Conservation (phyloP, 2,797 vertebrate genomes). For the Fratercula arctica region DNA sequence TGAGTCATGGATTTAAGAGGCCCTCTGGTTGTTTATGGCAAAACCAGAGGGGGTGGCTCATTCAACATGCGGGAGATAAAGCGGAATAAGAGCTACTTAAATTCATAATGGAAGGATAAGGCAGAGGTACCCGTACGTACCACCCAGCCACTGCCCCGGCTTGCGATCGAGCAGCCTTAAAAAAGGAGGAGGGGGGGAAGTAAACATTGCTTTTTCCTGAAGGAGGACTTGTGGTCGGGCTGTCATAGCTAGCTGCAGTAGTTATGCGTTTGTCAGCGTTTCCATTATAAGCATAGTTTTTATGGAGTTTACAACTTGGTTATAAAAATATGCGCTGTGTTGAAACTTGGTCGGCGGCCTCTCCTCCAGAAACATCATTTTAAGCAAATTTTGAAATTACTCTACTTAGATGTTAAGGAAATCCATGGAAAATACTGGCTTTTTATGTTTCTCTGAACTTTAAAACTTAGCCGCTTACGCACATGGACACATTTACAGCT, state of each 20-base stretch:
- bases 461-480: not conserved
- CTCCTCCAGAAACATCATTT: not conserved
- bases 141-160: not conserved
- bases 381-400: not conserved
- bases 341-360: not conserved
- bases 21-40: constrained; percentile 64
- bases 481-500: not conserved
- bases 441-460: not conserved
- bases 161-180: not conserved
- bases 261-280: constrained; percentile 33
- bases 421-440: not conserved
- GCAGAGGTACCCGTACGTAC: not conserved
- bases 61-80: constrained; percentile 42
- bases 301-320: not conserved
- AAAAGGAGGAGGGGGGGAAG: not conserved
- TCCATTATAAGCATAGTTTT: constrained; percentile 20
- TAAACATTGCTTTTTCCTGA: not conserved
- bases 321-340: not conserved
- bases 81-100: constrained; percentile 10
- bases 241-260: not conserved
- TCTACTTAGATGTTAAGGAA: not conserved
- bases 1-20: constrained; percentile 68
- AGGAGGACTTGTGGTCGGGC: constrained; percentile 23
- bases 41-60: constrained; percentile 48
- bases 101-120: not conserved